phyloP scores from a whole-genome alignment of 1,140 invertebrate species.

The Chironomus tepperi region DNA sequence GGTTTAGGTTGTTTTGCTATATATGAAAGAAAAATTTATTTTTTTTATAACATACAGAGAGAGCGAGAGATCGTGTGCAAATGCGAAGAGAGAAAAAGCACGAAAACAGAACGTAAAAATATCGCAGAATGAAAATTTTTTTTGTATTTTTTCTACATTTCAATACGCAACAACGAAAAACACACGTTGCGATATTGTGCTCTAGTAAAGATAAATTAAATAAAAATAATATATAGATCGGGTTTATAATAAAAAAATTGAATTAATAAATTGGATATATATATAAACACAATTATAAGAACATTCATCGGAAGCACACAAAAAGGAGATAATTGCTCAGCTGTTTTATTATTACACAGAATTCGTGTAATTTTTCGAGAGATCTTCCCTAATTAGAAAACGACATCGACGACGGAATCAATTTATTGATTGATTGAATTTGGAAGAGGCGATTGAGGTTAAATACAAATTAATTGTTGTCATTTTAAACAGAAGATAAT shows the following conservation, averaged over 20 bases:
- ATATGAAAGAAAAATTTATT: no score
- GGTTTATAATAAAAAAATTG: background rate
- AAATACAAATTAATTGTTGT: background rate
- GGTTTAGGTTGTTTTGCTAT: background rate
- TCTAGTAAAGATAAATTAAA: background rate
- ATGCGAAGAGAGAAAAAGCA: conserved; percentile 12
- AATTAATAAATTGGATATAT: background rate
- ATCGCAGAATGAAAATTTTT: conserved; percentile 21
- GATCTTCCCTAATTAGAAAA: background rate
- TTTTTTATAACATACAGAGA: background rate
- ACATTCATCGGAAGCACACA: background rate
- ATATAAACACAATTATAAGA: background rate
- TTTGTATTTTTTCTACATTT: conserved; percentile 23
- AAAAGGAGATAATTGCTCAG: conserved; percentile 15
- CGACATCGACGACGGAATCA: background rate
- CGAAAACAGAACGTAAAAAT: conserved; percentile 18
- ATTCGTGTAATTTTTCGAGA: background rate
- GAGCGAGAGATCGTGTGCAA: conserved; percentile 17
- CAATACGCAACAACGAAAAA: conserved; percentile 24
- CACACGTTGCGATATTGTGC: conserved; percentile 17
- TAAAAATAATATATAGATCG: background rate
- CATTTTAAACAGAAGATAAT: no score
- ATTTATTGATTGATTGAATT: conserved; percentile 16
- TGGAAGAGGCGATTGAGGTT: background rate
- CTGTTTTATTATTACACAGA: background rate